Conservation (phyloP, 1,140 invertebrate genomes). For the Schmidtea mediterranea region DNA sequence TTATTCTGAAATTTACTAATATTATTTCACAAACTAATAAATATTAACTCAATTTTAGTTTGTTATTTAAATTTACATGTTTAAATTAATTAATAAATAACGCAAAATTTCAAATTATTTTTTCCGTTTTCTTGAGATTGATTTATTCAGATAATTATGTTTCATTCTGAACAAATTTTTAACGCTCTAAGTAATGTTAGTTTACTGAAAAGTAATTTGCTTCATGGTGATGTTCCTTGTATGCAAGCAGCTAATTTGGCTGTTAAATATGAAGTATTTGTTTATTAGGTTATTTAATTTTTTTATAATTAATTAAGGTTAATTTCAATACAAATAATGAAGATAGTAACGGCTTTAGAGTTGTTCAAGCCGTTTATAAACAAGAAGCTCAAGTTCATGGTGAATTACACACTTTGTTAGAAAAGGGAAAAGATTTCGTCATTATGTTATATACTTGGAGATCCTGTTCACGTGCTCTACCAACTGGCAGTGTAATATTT, state of each 20-base stretch:
- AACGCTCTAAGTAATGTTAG: no score
- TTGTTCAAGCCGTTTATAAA: neutral
- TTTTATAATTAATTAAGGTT: neutral
- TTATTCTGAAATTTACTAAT: no score
- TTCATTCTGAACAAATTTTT: no score
- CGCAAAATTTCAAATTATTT: no score
- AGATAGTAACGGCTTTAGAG: neutral
- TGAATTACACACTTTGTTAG: neutral
- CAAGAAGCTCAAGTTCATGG: neutral
- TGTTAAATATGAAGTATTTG: slow-evolving; percentile 5
- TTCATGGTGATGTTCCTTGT: neutral
- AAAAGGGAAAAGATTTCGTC: slow-evolving; percentile 74
- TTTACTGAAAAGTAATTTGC: no score
- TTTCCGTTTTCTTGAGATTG: no score
- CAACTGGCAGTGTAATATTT: slow-evolving; percentile 92
- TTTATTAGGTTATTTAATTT: neutral
- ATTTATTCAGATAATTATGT: no score
- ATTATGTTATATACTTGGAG: slow-evolving; percentile 97
- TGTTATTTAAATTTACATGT: no score
- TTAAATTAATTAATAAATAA: no score
- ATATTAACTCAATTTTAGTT: no score
- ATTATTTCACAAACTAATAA: no score
- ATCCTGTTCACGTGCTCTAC: slow-evolving; percentile 85
- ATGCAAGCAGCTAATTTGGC: slow-evolving; percentile 5
- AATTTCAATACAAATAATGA: neutral